A percentile compares a stretch with the other conserved stretches of the same genome.
Evolutionary conservation across 2,888 invertebrate species (phyloP).

Genomic region (Hemithea aestivaria): DNA sequence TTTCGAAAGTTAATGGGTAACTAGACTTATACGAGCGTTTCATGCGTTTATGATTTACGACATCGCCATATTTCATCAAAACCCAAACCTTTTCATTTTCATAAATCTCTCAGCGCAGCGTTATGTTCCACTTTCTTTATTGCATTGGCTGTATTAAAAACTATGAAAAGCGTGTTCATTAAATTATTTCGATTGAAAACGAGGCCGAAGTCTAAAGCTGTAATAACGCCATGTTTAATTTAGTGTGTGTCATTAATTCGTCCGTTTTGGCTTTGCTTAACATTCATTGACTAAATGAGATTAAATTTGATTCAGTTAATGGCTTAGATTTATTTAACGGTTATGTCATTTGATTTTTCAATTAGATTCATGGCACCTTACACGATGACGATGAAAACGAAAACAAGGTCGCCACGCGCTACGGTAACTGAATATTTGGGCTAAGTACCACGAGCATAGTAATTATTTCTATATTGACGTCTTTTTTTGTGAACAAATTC

Average conservation of each 20-base stretch:
- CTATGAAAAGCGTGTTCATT: constrained; percentile 33
- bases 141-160: constrained; percentile 28
- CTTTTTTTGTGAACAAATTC: constrained; percentile 1
- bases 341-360: constrained; percentile 51
- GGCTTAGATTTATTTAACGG: constrained; percentile 19
- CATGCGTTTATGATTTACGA: constrained; percentile 29
- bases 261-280: constrained; percentile 18
- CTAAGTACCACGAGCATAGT: constrained; percentile 35
- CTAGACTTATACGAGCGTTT: constrained; percentile 17
- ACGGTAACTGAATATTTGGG: constrained; percentile 64
- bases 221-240: constrained; percentile 25
- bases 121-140: constrained; percentile 37
- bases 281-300: constrained; percentile 24
- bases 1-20: constrained; percentile 22
- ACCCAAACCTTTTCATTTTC: constrained; percentile 27
- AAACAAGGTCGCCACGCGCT: constrained; percentile 73
- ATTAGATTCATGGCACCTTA: constrained; percentile 36
- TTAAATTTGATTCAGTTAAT: constrained; percentile 17
- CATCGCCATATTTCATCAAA: constrained; percentile 29
- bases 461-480: constrained; percentile 37
- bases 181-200: constrained; percentile 33
- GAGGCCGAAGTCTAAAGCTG: constrained; percentile 20
- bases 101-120: constrained; percentile 31
- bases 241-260: constrained; percentile 17
- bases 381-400: constrained; percentile 58